Base-by-base conservation (phyloP, 2,797 vertebrate species). In the Luscinia luscinia region DNA sequence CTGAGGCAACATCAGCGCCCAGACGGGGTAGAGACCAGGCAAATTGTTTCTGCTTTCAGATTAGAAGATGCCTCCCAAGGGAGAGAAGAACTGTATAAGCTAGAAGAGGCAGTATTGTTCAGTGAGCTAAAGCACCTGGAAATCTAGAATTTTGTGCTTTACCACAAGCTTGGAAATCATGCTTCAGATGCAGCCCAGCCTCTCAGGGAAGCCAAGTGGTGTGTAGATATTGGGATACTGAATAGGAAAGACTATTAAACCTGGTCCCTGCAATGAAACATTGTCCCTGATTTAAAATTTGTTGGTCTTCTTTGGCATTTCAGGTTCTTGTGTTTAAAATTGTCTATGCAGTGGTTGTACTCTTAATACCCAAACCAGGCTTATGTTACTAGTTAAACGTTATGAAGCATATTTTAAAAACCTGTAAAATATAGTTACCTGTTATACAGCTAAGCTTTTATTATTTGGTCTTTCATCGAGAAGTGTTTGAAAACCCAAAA, bases 331-430 rank as follows among this genome's bases (percentile, higher is more conserved):
- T 28, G 24, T 79, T 88, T 76, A 63, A 83, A 91, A 72, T 10
- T 84, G 90, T 74, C 94, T 59, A 18, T 38, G 66, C 36, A 62
- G 72, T 76, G 32, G 34, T 49, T 73, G 26, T 64, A 36, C 32
- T 90, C 30, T 40, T 73, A 89, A 86, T 91, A 67, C 12, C 11
- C 43, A 78, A 79, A 54, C 38, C 2, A 8, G 38, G 30, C 57
- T 86, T 86, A 82, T 1, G 3, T 83, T 95, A 78, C 89, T 67
- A 67, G 70, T 64, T 90, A 91, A 96, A 95, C 3, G 12, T 91
- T 84, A 82, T 77, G 74, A 94, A 89, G 63, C 68, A 69, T 23
- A 79, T 93, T 96, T 94, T 63, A 88, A 95, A 93, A 80, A 79
- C 34, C 70, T 70, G 48, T 95, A 90, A 95, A 96, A 93, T 74